These are phyloP conservation scores for Habroteleia sp. DNA, from an alignment of 2,888 invertebrate species.

Conservation along the genomic window DNA sequence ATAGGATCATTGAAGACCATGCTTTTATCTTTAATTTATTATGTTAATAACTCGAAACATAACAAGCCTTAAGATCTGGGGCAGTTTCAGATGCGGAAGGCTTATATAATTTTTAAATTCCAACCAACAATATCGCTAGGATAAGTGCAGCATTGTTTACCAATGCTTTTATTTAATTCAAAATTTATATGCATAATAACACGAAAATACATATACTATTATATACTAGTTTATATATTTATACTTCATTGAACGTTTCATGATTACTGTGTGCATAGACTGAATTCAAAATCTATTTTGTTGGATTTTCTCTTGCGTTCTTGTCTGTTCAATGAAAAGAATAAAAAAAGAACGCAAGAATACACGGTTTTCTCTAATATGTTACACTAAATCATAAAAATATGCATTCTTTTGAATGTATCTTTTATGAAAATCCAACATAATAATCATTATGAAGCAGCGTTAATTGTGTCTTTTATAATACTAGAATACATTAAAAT, in stretches of 20 bases:
- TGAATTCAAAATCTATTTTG: slow-evolving; percentile 1
- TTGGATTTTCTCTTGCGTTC: slow-evolving; percentile 21
- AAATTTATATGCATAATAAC: slow-evolving; percentile 34
- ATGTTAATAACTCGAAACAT: slow-evolving; percentile 40
- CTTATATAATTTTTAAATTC: slow-evolving; percentile 21
- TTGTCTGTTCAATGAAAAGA: slow-evolving; percentile 11
- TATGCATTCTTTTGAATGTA: background rate
- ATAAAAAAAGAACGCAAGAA: background rate
- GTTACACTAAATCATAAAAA: slow-evolving; percentile 31
- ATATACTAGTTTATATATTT: slow-evolving; percentile 25
- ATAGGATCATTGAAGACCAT: too few species aligned
- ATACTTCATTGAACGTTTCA: slow-evolving; percentile 30
- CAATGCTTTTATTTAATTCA: slow-evolving; percentile 11
- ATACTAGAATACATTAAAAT: slow-evolving; percentile 27
- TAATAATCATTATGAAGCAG: slow-evolving; percentile 4
- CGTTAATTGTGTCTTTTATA: background rate
- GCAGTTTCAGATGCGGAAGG: slow-evolving; percentile 72
- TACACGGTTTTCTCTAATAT: slow-evolving; percentile 10
- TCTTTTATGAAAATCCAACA: background rate
- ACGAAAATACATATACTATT: slow-evolving; percentile 47
- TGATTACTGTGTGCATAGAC: slow-evolving; percentile 9
- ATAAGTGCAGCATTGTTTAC: slow-evolving; percentile 15
- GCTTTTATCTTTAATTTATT: slow-evolving; percentile 16
- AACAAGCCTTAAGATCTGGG: slow-evolving; percentile 70
- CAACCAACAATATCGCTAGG: slow-evolving; percentile 18